Conservation (phyloP, 2,797 vertebrate genomes). For the Ambastaia sidthimunki region DNA sequence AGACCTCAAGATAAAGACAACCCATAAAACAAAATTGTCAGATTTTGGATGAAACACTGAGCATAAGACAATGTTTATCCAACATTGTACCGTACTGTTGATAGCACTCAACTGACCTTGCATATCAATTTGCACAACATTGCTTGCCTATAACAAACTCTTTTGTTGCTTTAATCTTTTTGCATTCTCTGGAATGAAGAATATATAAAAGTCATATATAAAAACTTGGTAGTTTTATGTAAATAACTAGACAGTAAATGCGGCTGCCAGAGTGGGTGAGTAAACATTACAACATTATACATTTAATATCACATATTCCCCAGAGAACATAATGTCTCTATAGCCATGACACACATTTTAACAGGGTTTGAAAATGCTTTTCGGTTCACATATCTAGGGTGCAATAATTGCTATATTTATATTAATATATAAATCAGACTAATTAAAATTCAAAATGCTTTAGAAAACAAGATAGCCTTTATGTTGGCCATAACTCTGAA, state of each 20-base stretch:
- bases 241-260: background rate
- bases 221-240: no score
- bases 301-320: constrained; percentile 15
- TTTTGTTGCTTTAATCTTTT: constrained; percentile 5
- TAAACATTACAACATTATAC: background rate
- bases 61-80: constrained; percentile 6
- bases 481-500: background rate
- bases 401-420: constrained; percentile 8
- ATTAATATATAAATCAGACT: constrained; percentile 5
- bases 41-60: constrained; percentile 19
- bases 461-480: constrained; percentile 8
- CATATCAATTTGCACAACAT: background rate
- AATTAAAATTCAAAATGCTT: constrained; percentile 13
- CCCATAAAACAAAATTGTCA: constrained; percentile 24
- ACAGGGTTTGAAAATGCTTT: constrained; percentile 20
- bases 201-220: no score
- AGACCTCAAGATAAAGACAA: constrained; percentile 24
- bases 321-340: constrained; percentile 17
- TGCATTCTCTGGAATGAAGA: background rate
- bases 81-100: background rate
- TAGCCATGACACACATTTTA: constrained; percentile 37
- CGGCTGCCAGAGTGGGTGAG: background rate
- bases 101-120: constrained; percentile 17
- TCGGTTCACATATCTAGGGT: constrained; percentile 6
- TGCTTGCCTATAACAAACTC: background rate